phyloP scores from a whole-genome alignment of 2,888 invertebrate genomes.

The Protonemura montana region DNA sequence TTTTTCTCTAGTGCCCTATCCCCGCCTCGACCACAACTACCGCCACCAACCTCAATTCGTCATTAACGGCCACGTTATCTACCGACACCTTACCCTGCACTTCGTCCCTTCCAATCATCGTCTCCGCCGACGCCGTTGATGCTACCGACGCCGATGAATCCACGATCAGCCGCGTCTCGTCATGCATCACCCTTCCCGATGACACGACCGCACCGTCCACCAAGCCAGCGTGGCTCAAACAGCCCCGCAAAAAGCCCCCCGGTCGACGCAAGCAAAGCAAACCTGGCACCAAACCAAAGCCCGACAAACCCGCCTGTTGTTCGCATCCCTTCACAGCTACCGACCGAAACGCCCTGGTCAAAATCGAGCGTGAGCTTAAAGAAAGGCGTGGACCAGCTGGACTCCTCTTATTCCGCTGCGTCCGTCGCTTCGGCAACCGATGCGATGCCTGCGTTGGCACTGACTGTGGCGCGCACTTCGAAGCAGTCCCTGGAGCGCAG shows the following conservation, averaged over 20 bases:
- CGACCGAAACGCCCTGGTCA: background rate
- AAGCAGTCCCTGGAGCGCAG: too few relatives aligned
- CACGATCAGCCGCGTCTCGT: background rate
- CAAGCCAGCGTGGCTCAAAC: background rate
- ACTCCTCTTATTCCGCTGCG: too few relatives aligned
- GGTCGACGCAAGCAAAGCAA: background rate
- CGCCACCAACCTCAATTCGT: too few relatives aligned
- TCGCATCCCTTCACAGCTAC: background rate
- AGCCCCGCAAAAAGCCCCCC: background rate
- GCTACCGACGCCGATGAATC: background rate
- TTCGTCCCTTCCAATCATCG: background rate
- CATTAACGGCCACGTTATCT: too few relatives aligned
- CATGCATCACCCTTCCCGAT: background rate
- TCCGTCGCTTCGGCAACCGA: too few relatives aligned
- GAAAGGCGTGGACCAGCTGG: background rate
- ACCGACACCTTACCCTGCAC: too few relatives aligned
- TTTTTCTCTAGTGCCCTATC: too few relatives aligned
- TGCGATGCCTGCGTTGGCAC: too few relatives aligned
- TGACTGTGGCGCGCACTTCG: too few relatives aligned
- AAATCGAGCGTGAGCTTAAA: background rate
- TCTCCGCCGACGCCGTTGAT: background rate
- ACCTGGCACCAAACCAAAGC: background rate
- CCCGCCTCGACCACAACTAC: too few relatives aligned
- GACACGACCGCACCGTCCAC: background rate
- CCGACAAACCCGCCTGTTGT: background rate